These are phyloP conservation scores for Choloepus didactylus DNA, from an alignment of 2,797 vertebrate species.

Conservation along the genomic window DNA sequence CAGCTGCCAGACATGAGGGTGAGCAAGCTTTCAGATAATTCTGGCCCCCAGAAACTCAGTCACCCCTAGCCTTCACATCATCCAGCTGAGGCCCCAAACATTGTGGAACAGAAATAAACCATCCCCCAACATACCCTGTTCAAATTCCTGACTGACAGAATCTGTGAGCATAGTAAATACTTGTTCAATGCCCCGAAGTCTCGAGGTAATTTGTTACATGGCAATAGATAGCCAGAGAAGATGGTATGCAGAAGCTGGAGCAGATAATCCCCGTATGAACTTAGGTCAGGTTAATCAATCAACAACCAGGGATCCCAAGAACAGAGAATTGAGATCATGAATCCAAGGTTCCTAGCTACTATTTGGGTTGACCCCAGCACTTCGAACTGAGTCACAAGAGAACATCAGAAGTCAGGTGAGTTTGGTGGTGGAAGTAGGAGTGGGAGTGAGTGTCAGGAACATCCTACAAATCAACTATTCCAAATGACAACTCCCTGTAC, in stretches of 20 bases:
- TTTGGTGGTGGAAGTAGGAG: constrained; percentile 6
- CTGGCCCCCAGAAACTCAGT: not conserved
- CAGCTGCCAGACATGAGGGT: not conserved
- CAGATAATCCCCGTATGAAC: not conserved
- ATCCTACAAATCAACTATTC: constrained; percentile 43
- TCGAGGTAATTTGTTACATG: not conserved
- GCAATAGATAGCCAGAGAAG: not conserved
- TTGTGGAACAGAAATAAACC: not conserved
- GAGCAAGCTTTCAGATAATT: not conserved
- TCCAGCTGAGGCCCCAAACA: not conserved
- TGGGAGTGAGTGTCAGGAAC: constrained; percentile 48
- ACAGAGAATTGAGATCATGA: not conserved
- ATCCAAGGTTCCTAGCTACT: not conserved
- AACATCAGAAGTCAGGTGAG: constrained; percentile 70
- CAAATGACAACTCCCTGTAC: constrained; percentile 47
- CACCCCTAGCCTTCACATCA: not conserved
- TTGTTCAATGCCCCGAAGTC: not conserved
- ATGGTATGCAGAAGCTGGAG: not conserved
- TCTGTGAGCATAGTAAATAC: not conserved
- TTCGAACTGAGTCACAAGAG: constrained; percentile 36
- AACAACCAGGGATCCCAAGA: constrained; percentile 4
- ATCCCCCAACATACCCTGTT: not conserved
- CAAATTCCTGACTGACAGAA: not conserved
- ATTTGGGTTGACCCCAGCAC: not conserved
- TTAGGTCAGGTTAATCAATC: not conserved